phyloP scores from a whole-genome alignment of 2,888 invertebrate species.

The Epinotia demarniana region DNA sequence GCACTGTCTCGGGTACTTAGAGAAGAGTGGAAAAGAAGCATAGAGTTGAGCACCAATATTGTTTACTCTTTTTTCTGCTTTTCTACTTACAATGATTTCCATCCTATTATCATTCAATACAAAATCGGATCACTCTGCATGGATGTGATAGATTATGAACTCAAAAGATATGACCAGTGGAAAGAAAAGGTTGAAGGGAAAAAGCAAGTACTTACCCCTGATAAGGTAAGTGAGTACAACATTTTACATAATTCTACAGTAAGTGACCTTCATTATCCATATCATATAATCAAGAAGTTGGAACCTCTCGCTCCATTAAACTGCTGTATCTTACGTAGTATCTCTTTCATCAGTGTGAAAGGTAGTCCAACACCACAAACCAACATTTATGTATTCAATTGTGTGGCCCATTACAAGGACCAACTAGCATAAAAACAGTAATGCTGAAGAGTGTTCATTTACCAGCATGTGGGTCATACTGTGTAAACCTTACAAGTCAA shows the following conservation, averaged over 20 bases:
- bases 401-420: too few species aligned
- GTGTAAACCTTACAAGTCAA: too few species aligned
- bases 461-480: too few species aligned
- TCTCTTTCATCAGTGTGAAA: too few species aligned
- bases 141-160: constrained; percentile 97
- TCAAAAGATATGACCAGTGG: constrained; percentile 97
- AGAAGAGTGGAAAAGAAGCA: constrained; percentile 98
- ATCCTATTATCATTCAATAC: constrained; percentile 96
- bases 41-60: constrained; percentile 98
- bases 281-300: too few species aligned
- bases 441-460: too few species aligned
- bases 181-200: constrained; percentile 86
- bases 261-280: too few species aligned
- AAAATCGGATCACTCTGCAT: constrained; percentile 99
- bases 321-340: too few species aligned
- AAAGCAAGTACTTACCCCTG: constrained; percentile 74
- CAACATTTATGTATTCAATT: too few species aligned
- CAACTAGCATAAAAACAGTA: too few species aligned
- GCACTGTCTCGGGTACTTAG: constrained; percentile 97
- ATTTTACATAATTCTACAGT: neutral
- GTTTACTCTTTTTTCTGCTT: constrained; percentile 99
- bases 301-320: too few species aligned
- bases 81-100: constrained; percentile 97
- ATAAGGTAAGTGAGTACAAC: constrained; percentile 64
- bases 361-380: too few species aligned